Conservation (phyloP, 2,888 invertebrate species). For the Hydraecia micacea region DNA sequence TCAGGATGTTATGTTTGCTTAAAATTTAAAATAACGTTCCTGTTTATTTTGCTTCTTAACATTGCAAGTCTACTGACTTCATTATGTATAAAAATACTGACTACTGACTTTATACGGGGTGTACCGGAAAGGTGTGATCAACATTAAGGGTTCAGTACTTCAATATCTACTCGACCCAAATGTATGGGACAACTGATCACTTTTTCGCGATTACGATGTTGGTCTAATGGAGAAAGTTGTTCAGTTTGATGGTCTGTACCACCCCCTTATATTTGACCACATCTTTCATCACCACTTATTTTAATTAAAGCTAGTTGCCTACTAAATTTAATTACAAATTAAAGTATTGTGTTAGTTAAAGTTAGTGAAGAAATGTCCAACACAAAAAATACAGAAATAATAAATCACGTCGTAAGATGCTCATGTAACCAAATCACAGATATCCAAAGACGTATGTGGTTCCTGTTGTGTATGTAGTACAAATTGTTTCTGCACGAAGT, state of each 20-base stretch:
- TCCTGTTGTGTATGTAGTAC: conserved; percentile 45
- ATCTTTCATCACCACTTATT: neutral
- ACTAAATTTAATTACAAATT: neutral
- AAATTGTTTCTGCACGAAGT: conserved; percentile 45
- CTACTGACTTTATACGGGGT: neutral
- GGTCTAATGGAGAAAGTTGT: neutral
- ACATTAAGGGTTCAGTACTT: neutral
- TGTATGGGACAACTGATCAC: neutral
- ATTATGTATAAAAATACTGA: neutral
- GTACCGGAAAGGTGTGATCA: neutral
- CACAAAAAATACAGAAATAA: neutral
- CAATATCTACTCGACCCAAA: neutral
- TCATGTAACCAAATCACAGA: conserved; percentile 23
- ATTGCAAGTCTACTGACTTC: neutral
- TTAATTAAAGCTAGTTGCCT: too few relatives aligned
- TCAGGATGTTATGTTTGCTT: neutral
- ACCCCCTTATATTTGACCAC: neutral
- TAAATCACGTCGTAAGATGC: neutral
- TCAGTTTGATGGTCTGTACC: neutral
- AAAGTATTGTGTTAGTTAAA: too few relatives aligned
- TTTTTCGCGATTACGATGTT: neutral
- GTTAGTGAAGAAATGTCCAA: neutral
- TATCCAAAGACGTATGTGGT: conserved; percentile 20
- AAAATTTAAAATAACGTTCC: neutral
- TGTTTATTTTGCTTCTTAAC: neutral